phyloP scores from a whole-genome alignment of 2,888 invertebrate species.

The Chymomyza amoena region DNA sequence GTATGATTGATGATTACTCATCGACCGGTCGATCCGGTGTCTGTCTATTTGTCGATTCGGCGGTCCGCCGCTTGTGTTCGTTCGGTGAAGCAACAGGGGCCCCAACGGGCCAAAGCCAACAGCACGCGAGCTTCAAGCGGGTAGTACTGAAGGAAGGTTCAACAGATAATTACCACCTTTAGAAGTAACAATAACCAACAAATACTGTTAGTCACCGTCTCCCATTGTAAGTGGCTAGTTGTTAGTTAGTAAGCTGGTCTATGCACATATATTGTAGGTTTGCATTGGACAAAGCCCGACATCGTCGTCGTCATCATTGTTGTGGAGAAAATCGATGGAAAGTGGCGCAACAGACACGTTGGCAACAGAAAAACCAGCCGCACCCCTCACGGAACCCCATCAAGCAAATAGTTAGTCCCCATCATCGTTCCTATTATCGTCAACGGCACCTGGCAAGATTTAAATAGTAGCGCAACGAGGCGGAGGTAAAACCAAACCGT shows the following conservation, averaged over 20 bases:
- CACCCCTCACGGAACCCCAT: not conserved
- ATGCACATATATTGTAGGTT: not conserved
- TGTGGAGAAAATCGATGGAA: conserved; percentile 47
- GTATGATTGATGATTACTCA: conserved; percentile 74
- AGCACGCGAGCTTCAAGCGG: conserved; percentile 57
- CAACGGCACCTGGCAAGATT: conserved; percentile 41
- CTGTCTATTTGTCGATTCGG: conserved; percentile 27
- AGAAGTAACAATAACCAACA: conserved; percentile 31
- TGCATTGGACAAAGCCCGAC: conserved; percentile 40
- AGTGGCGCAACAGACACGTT: conserved; percentile 49
- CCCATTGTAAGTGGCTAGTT: conserved; percentile 38
- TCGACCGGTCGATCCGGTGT: conserved; percentile 64
- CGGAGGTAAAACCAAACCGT: conserved; percentile 7
- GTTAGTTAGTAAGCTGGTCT: not conserved
- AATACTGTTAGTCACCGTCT: conserved; percentile 65
- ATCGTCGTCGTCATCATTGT: conserved; percentile 35
- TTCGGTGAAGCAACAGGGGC: conserved; percentile 12
- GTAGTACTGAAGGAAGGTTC: conserved; percentile 68
- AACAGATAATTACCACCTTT: conserved; percentile 65
- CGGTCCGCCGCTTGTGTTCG: conserved; percentile 3
- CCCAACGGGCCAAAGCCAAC: conserved; percentile 17
- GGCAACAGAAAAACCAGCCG: conserved; percentile 39
- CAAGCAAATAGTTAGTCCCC: not conserved
- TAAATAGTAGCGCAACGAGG: conserved; percentile 40
- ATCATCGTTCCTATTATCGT: not conserved